Percentiles rank a stretch among this genome's conserved stretches.
Evolutionary conservation across 1,140 invertebrate species (phyloP).

Genomic region (Lasioglossum baleicum): DNA sequence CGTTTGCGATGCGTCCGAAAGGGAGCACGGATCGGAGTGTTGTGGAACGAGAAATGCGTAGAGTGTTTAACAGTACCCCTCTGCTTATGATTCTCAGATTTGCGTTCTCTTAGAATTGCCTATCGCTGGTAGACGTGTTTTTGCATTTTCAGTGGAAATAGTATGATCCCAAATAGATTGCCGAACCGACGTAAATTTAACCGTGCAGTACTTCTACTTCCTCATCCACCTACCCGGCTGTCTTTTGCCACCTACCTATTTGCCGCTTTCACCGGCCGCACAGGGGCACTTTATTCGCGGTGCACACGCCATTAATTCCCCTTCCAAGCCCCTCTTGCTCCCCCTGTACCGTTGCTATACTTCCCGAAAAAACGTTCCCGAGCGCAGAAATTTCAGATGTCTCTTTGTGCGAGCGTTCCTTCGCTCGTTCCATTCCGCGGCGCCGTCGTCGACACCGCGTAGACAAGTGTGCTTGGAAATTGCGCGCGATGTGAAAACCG

Average conservation of each 20-base stretch:
- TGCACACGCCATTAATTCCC: slow-evolving; percentile 73
- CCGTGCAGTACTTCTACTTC: slow-evolving; percentile 23
- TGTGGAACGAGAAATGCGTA: too few relatives aligned
- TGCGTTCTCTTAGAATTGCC: too few relatives aligned
- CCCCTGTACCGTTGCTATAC: too few relatives aligned
- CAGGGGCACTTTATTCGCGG: slow-evolving; percentile 70
- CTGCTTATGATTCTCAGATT: too few relatives aligned
- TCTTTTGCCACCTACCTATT: slow-evolving; percentile 10
- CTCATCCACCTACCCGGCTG: not conserved
- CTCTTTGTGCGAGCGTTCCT: slow-evolving; percentile 59
- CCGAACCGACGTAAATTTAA: too few relatives aligned
- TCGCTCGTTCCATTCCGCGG: slow-evolving; percentile 50
- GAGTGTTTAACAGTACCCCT: too few relatives aligned
- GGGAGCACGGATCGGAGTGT: too few relatives aligned
- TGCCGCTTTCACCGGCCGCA: slow-evolving; percentile 25
- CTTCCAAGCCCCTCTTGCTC: not conserved
- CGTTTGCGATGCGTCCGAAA: too few relatives aligned
- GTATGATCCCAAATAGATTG: too few relatives aligned
- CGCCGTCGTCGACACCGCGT: slow-evolving; percentile 53
- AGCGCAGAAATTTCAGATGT: slow-evolving; percentile 68
- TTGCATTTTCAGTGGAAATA: too few relatives aligned
- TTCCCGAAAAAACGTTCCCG: slow-evolving; percentile 51
- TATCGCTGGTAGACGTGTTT: too few relatives aligned
- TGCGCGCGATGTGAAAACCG: slow-evolving; percentile 52
- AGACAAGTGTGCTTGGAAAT: slow-evolving; percentile 64